These are phyloP conservation scores for Agrypnia vestita DNA, from an alignment of 1,140 invertebrate genomes.

Conservation along the genomic window DNA sequence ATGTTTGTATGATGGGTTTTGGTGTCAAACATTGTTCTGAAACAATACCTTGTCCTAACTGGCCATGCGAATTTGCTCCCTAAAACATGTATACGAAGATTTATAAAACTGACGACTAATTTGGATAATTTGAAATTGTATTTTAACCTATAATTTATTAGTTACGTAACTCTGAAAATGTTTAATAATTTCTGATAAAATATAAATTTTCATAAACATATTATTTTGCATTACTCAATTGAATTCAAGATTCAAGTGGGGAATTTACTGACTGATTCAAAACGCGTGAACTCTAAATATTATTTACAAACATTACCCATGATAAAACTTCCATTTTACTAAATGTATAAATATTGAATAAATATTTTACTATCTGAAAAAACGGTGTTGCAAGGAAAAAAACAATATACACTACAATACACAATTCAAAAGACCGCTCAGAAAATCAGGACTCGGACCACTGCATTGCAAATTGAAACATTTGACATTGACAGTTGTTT, in stretches of 20 bases:
- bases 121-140: too few species aligned
- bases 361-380: too few species aligned
- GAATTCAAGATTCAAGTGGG: background rate
- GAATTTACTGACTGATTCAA: background rate
- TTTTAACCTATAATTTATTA: too few species aligned
- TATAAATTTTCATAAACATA: background rate
- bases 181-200: background rate
- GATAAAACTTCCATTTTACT: constrained; percentile 43
- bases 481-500: too few species aligned
- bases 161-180: background rate
- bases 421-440: too few species aligned
- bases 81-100: constrained; percentile 62
- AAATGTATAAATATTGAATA: background rate
- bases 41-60: constrained; percentile 80
- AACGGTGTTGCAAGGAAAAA: too few species aligned
- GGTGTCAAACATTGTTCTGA: constrained; percentile 80
- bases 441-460: too few species aligned
- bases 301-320: constrained; percentile 15
- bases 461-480: too few species aligned
- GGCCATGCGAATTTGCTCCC: constrained; percentile 91
- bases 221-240: background rate
- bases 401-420: too few species aligned
- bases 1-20: constrained; percentile 69
- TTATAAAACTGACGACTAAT: too few species aligned
- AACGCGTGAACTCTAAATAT: background rate